These are phyloP conservation scores for Cryptotis parvus DNA, from an alignment of 2,113 vertebrate genomes.

Conservation along the genomic window DNA sequence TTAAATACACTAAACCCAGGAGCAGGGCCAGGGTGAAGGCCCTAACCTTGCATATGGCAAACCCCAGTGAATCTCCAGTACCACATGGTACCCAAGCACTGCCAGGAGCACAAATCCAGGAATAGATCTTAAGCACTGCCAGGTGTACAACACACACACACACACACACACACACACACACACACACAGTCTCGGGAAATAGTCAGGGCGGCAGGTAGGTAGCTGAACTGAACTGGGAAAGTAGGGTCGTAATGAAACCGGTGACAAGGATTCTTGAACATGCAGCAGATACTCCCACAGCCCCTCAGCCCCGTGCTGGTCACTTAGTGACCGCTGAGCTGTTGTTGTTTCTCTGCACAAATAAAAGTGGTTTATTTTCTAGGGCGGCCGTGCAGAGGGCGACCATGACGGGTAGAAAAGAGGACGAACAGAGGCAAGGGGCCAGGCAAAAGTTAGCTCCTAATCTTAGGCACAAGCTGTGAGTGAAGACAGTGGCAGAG, in stretches of 20 bases:
- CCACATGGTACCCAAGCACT: no score
- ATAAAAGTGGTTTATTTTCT: not conserved
- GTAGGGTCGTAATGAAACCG: not conserved
- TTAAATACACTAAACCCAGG: no score
- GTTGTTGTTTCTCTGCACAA: not conserved
- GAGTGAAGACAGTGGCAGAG: not conserved
- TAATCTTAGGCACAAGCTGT: not conserved
- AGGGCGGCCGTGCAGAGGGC: not conserved
- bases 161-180: not conserved
- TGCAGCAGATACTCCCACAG: not conserved
- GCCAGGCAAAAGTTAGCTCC: no score
- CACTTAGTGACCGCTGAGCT: not conserved
- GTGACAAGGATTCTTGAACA: not conserved
- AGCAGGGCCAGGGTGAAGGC: no score
- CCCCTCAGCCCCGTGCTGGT: not conserved
- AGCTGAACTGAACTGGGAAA: no score
- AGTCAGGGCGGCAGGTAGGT: not conserved
- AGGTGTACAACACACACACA: not conserved
- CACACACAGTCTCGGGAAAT: not conserved
- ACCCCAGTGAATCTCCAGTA: no score
- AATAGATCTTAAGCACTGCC: no score
- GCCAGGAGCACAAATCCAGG: no score
- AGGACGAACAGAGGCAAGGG: not conserved
- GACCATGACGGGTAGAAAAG: rapidly evolving
- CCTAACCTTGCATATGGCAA: no score